Evolutionary conservation across 92 coral and sea anemone genomes (phyloP).

Genomic region (Zoanthus solanderi): DNA sequence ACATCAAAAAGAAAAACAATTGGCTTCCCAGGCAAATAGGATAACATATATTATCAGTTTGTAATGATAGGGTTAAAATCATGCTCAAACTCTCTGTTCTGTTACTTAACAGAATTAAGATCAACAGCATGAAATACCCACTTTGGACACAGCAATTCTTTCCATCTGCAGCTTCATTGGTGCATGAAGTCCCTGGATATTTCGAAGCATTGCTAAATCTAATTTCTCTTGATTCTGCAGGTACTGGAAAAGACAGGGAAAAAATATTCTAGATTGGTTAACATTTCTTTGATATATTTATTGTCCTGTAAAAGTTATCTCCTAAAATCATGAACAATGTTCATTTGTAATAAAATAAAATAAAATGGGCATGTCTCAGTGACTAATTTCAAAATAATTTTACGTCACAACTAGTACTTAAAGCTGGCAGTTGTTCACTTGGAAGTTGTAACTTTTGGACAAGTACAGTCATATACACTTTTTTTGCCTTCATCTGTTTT

Average conservation of each 20-base stretch:
- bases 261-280: background rate
- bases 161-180: constrained; percentile 96
- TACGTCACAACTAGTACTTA: no score
- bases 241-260: constrained; percentile 51
- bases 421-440: no score
- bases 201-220: constrained; percentile 92
- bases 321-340: background rate
- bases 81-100: background rate
- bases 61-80: no score
- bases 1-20: no score
- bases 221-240: constrained; percentile 85
- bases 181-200: constrained; percentile 96
- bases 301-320: background rate
- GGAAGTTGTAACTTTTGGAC: no score
- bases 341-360: no score
- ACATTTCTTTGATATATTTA: background rate
- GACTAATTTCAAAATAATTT: no score
- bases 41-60: no score
- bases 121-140: constrained; percentile 1
- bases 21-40: no score
- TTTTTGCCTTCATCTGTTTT: no score
- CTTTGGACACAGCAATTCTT: constrained; percentile 89
- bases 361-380: no score
- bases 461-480: no score
- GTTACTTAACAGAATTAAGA: background rate